Percentiles rank a stretch among this genome's conserved stretches.
These are phyloP conservation scores for Polypterus senegalus DNA, from an alignment of 2,113 vertebrate genomes.

Conservation along the genomic window DNA sequence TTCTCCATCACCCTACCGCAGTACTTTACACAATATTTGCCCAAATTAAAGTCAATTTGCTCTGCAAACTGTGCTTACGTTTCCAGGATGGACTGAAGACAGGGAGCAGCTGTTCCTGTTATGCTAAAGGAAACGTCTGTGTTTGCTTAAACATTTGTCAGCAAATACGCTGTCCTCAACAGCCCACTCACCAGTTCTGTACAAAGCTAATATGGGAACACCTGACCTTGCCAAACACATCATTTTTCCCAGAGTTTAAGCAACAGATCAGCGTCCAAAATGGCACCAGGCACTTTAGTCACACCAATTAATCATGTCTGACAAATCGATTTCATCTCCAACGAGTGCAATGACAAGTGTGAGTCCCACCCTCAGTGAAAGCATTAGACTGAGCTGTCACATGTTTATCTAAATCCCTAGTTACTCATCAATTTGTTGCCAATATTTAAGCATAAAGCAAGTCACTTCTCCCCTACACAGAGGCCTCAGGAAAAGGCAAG, in stretches of 20 bases:
- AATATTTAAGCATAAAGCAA: too few species aligned
- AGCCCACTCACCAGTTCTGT: conserved; percentile 26
- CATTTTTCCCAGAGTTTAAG: conserved; percentile 18
- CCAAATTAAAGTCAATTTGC: conserved; percentile 53
- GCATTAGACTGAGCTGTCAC: too few species aligned
- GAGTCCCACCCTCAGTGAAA: too few species aligned
- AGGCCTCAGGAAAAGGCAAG: too few species aligned
- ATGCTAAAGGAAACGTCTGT: conserved; percentile 29
- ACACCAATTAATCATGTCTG: conserved; percentile 28
- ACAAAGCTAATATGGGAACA: conserved; percentile 21
- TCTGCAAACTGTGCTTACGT: conserved; percentile 44
- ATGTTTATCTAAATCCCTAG: too few species aligned
- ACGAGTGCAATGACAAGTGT: too few species aligned
- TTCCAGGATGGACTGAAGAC: conserved; percentile 23
- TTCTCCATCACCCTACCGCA: conserved; percentile 26
- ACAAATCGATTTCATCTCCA: background rate
- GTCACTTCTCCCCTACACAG: too few species aligned
- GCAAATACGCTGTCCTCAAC: conserved; percentile 45
- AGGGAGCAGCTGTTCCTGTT: conserved; percentile 47
- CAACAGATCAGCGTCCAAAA: conserved; percentile 24
- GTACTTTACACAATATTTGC: conserved; percentile 49
- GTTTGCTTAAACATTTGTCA: conserved; percentile 49
- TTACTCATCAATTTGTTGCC: too few species aligned
- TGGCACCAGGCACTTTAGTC: conserved; percentile 35
- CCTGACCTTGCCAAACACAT: conserved; percentile 27